Evolutionary conservation across 2,888 invertebrate genomes (phyloP), one percentile per base, ranked within the genome.

Genomic region (Eulithis prunata): DNA sequence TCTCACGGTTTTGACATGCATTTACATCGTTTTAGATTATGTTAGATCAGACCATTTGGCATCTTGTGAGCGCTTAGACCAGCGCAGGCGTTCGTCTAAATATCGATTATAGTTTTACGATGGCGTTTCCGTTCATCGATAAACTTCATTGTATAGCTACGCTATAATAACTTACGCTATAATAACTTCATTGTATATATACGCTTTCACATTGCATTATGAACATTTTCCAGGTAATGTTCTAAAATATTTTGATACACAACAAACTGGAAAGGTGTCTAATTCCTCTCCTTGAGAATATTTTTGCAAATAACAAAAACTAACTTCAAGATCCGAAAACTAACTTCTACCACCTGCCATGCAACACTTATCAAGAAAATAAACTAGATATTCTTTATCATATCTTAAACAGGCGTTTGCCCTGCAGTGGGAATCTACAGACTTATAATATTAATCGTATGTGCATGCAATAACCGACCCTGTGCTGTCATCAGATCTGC

Each of bases 1-100:
- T 58, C 66, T 64, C 54, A 61, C 64, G 59, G 36, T 49, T 49
- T 54, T 59, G 32, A 49, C 54, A 14, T 53, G 38, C n/a, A 45
- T 53, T 51, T 28, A 52, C 52, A 38, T 45, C 41, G 8, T 57
- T 53, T 21, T 14, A 38, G 13, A 55, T 55, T 12, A 51, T 41
- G 3, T 13, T 47, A 32, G 32, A 32, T 32, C 32, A 14, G 47
- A 3, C 47, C 13, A 14, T 10, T 57, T 58, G 14, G n/a, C 41
- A 7, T 38, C 47, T 47, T 14, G 4, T 10, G 7, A 47, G 47
- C 7, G 21, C 21, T 21, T 21, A 21, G 1, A 21, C 21, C 21
- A 21, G 21, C 21, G 47, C 14, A 14, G 8, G 7, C 14, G 47
- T 14, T 14, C 14, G 14, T 47, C 10, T 47, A n/a, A 14, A 5